A percentile compares a stretch with the other conserved stretches of the same genome.
phyloP scores from a whole-genome alignment of 1,140 invertebrate species.

The Drosophila pruinosa region DNA sequence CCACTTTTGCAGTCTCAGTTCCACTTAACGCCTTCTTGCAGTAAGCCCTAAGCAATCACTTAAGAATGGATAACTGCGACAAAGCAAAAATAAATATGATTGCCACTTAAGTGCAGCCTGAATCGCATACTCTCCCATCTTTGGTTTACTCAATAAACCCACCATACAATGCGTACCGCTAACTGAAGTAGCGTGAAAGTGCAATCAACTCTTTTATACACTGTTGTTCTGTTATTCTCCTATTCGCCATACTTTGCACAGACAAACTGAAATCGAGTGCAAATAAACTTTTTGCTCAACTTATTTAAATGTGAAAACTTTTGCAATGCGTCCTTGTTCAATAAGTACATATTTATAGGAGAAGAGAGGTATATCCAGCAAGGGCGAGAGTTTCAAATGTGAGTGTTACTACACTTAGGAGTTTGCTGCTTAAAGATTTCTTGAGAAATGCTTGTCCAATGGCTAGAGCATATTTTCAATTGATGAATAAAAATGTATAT shows the following conservation, averaged over 20 bases:
- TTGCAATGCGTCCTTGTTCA: slow-evolving; percentile 13
- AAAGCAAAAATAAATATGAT: slow-evolving; percentile 23
- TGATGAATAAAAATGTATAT: background rate
- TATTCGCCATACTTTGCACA: background rate
- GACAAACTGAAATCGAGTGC: slow-evolving; percentile 51
- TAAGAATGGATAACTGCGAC: background rate
- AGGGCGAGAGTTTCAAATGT: background rate
- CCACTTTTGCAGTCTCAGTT: background rate
- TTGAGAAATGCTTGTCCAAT: background rate
- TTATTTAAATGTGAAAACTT: slow-evolving; percentile 71
- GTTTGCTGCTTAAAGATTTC: background rate
- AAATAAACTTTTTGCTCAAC: slow-evolving; percentile 61
- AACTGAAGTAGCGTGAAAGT: background rate
- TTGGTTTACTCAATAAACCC: background rate
- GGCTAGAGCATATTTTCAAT: background rate
- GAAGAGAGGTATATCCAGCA: background rate
- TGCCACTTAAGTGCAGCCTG: slow-evolving; percentile 8
- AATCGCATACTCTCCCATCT: background rate
- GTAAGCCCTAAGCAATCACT: background rate
- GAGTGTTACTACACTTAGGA: background rate
- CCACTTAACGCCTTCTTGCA: background rate
- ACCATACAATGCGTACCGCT: background rate
- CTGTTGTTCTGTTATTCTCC: background rate
- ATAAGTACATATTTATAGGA: background rate
- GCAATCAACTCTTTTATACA: background rate